Evolutionary conservation across 2,888 invertebrate species (phyloP), one percentile per base, ranked within the genome.

Genomic region (Cephus spinipes): DNA sequence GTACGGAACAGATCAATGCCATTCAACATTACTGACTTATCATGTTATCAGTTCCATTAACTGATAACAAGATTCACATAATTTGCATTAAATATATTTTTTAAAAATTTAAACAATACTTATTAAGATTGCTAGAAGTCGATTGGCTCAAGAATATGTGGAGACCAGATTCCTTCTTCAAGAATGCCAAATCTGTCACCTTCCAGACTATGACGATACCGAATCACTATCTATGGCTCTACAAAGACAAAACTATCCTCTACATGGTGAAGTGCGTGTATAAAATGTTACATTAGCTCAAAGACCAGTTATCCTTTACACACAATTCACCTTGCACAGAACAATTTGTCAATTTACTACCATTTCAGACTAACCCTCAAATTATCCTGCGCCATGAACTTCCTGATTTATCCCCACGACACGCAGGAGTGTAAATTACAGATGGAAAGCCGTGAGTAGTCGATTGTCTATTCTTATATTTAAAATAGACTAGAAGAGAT

Each of bases 151-250:
- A 97, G 89, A 96, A 97, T 89, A 97, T 98, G 95, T 98, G 98
- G 98, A 93, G 97, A 74, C 98, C 98, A 0, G 98, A 98, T 92
- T 97, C 97, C 11, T 98, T 97, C 92, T 97, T 98, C 93, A 97
- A 97, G 92, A 98, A 98, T 90, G 97, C 97, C 75, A 98, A 98
- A 92, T 96, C 97, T 0, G 98, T 98, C 2, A 97, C 97, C 12
- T 97, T 98, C 90, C 98, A 98, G 92, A 97, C 97, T 0, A 97
- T 98, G 97, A 98, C 98, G 69, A 97, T 98, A 83, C 98, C 98
- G 0, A 98, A 98, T 92, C 97, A 98, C 91, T 98, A 98, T 91
- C 95, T 98, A 88, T 97, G 97, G 97, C 92, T 98, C 79, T 97
- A 97, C 91, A 96, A 95, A 90, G 96, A 96, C 88, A 96, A 96